These are phyloP conservation scores for Nycteola revayana DNA, from an alignment of 2,888 invertebrate genomes.

Conservation along the genomic window DNA sequence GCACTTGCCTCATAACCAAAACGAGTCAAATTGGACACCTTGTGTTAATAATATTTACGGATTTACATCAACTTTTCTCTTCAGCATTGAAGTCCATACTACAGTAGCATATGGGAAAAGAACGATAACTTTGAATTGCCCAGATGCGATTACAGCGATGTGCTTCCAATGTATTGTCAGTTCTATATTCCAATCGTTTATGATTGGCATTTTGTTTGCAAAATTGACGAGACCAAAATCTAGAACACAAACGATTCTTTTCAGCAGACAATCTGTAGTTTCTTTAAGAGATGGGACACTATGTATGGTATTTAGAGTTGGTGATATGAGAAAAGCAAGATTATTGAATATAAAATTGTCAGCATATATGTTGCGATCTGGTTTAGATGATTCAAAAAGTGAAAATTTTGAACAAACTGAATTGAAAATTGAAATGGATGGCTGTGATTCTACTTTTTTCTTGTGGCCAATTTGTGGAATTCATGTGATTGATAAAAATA, in stretches of 20 bases:
- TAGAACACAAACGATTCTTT: constrained; percentile 95
- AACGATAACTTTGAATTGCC: constrained; percentile 95
- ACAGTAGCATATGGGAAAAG: constrained; percentile 95
- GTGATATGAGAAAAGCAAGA: constrained; percentile 97
- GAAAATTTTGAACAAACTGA: constrained; percentile 92
- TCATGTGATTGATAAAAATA: constrained; percentile 92
- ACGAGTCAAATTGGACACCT: constrained; percentile 86
- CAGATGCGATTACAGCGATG: constrained; percentile 96
- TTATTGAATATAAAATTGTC: constrained; percentile 95
- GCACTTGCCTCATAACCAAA: constrained; percentile 81
- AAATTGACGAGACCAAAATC: constrained; percentile 97
- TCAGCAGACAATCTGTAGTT: constrained; percentile 94
- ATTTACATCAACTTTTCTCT: constrained; percentile 96
- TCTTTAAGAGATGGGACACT: constrained; percentile 92
- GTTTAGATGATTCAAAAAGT: constrained; percentile 88
- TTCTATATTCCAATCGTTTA: constrained; percentile 91
- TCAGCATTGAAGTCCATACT: constrained; percentile 97
- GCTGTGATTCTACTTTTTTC: constrained; percentile 95
- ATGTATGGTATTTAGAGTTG: constrained; percentile 95
- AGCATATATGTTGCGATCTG: constrained; percentile 90
- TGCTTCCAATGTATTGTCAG: constrained; percentile 97
- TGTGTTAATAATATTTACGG: constrained; percentile 93
- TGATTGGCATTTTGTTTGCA: constrained; percentile 95
- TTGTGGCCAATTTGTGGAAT: constrained; percentile 98
- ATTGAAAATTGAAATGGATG: constrained; percentile 88